Base-by-base conservation (phyloP, 2,797 vertebrate species). In the Meriones psammophilus region DNA sequence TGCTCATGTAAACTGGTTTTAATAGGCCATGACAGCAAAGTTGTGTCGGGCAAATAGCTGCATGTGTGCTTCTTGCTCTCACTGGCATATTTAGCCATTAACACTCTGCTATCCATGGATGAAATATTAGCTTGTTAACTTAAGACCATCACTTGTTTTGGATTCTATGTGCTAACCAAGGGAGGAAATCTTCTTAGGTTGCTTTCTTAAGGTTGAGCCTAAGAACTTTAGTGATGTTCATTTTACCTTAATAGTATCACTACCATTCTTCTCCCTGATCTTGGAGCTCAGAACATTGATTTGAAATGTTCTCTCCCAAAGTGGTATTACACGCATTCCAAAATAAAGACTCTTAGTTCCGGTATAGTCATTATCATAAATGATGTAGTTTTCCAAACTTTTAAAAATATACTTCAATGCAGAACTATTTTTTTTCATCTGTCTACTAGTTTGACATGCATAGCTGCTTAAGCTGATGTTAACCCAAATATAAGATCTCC, bases 1-100 rank as follows among this genome's bases (percentile, higher is more conserved):
- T 99, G 99, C 99, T 99, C 99, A 99, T 99, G 99, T 99, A 99
- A 99, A 99, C 99, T 98, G 98, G 99, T 99, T 99, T 99, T 99
- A 99, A 99, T 99, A 99, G 99, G 99, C 99, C 99, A 98, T 99
- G 99, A 99, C 99, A 99, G 99, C 98, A 98, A 99, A 99, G 99
- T 99, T 99, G 99, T 99, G 98, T 98, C 98, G 95, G 98, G 98
- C 98, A 99, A 99, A 98, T 98, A 98, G 98, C 98, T 97, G 98
- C 98, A 98, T 98, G 98, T 98, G 98, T 98, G 98, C 98, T 98
- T 96, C 68, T 98, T 98, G 98, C 98, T 97, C 98, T 97, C 60
- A 98, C 98, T 98, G 98, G 98, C 97, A 97, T 98, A 98, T 98
- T 98, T 98, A 98, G 98, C 98, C 98, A 98, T 98, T 98, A 98